A percentile compares a stretch with the other conserved stretches of the same genome.
phyloP scores from a whole-genome alignment of 1,140 invertebrate genomes.

The Cydia pomonella region DNA sequence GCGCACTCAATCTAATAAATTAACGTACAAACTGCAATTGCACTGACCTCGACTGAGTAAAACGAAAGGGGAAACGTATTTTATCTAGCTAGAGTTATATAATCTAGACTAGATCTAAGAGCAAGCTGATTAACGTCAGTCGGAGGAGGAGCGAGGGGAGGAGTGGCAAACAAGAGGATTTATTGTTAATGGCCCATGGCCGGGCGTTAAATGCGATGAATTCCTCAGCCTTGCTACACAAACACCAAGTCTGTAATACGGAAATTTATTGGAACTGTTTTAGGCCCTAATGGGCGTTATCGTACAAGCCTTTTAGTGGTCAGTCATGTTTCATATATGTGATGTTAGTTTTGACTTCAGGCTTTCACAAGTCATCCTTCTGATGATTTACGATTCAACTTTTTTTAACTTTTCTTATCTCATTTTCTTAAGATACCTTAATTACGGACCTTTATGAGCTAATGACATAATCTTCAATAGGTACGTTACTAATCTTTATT shows the following conservation, averaged over 20 bases:
- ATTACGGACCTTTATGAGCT: no score
- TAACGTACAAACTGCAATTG: constrained; percentile 55
- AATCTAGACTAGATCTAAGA: constrained; percentile 58
- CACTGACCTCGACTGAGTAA: constrained; percentile 51
- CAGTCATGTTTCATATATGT: neutral
- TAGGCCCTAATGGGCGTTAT: neutral
- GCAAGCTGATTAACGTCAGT: constrained; percentile 74
- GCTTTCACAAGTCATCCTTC: no score
- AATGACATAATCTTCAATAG: no score
- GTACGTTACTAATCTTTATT: no score
- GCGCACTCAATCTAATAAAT: constrained; percentile 59
- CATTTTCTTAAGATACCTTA: no score
- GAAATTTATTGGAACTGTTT: constrained; percentile 6
- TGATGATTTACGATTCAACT: no score
- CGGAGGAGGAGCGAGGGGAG: constrained; percentile 56
- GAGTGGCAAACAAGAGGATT: constrained; percentile 68
- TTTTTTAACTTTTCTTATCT: no score
- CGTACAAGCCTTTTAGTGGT: neutral
- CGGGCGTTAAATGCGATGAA: constrained; percentile 67
- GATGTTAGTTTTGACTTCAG: neutral
- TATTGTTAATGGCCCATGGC: constrained; percentile 70
- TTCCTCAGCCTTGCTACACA: constrained; percentile 51
- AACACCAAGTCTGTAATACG: constrained; percentile 41
- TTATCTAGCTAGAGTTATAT: constrained; percentile 59
- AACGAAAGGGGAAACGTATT: constrained; percentile 58